phyloP scores from a whole-genome alignment of 2,113 vertebrate genomes.

The Perccottus glenii region DNA sequence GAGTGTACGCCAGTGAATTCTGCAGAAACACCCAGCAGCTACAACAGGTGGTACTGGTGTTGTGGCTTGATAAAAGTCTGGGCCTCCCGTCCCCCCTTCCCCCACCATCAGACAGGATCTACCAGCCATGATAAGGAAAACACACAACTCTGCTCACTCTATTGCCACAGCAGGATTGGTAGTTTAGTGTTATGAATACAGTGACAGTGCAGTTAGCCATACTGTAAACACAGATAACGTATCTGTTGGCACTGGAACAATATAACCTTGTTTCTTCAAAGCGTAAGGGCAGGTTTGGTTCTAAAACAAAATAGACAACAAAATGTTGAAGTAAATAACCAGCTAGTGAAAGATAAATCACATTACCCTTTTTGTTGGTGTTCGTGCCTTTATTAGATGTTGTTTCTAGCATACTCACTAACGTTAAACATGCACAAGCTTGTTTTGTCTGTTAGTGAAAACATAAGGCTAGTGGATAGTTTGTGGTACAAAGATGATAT shows the following conservation, averaged over 20 bases:
- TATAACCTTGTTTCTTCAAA: too few species aligned
- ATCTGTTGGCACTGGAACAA: neutral
- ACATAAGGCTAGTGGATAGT: too few species aligned
- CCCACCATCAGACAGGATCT: constrained; percentile 12
- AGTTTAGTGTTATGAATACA: neutral
- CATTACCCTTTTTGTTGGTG: too few species aligned
- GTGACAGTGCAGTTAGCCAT: constrained; percentile 8
- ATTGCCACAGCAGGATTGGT: constrained; percentile 11
- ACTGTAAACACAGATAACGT: neutral
- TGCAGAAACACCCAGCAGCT: constrained; percentile 52
- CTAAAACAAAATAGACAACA: too few species aligned
- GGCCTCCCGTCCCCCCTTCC: constrained; percentile 39
- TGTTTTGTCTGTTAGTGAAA: too few species aligned
- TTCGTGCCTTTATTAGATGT: too few species aligned
- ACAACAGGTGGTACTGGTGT: constrained; percentile 62
- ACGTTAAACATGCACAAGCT: too few species aligned
- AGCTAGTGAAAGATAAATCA: too few species aligned
- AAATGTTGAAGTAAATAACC: too few species aligned
- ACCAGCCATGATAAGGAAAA: constrained; percentile 54
- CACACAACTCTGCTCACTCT: constrained; percentile 11
- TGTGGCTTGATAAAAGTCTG: constrained; percentile 71
- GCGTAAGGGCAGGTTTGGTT: too few species aligned
- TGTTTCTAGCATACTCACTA: too few species aligned
- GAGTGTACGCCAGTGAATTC: neutral
- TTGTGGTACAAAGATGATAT: too few species aligned